Evolutionary conservation across 1,140 invertebrate genomes (phyloP).

Genomic region (Bemisia tabaci): DNA sequence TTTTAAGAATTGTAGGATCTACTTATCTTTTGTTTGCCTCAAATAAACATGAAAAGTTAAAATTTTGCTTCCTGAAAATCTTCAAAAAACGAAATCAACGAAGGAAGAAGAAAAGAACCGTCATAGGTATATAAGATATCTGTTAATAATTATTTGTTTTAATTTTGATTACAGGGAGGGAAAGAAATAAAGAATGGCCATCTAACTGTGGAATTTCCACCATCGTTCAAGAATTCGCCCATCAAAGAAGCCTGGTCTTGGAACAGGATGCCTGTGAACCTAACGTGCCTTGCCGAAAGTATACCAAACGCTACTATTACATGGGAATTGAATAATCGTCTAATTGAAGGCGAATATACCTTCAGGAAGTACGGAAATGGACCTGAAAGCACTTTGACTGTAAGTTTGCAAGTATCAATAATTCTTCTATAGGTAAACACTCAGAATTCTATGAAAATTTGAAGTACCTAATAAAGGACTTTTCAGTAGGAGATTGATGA

Average conservation of each 20-base stretch:
- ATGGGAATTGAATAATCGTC: conserved; percentile 46
- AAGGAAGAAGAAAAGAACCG: too few relatives aligned
- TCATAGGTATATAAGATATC: too few relatives aligned
- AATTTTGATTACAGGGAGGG: conserved; percentile 37
- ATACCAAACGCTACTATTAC: conserved; percentile 85
- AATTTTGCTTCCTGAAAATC: too few relatives aligned
- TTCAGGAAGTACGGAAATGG: conserved; percentile 48
- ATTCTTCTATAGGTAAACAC: conserved; percentile 30
- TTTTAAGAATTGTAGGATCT: too few relatives aligned
- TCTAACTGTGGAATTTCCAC: conserved; percentile 61
- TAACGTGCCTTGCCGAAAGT: conserved; percentile 75
- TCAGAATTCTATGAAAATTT: conserved; percentile 3
- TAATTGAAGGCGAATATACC: conserved; percentile 32
- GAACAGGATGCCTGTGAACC: conserved; percentile 61
- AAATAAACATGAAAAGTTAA: too few relatives aligned
- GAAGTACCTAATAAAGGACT: too few relatives aligned
- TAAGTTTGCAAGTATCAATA: too few relatives aligned
- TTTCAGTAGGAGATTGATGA: conserved; percentile 1
- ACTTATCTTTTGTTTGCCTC: too few relatives aligned
- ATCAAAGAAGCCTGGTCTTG: conserved; percentile 67
- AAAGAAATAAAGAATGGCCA: conserved; percentile 61
- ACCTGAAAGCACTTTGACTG: conserved; percentile 50
- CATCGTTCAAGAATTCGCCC: conserved; percentile 50
- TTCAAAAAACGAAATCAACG: too few relatives aligned
- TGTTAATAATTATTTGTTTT: neutral